Conservation (phyloP, 2,888 invertebrate genomes). For the Dexiosoma caninum region DNA sequence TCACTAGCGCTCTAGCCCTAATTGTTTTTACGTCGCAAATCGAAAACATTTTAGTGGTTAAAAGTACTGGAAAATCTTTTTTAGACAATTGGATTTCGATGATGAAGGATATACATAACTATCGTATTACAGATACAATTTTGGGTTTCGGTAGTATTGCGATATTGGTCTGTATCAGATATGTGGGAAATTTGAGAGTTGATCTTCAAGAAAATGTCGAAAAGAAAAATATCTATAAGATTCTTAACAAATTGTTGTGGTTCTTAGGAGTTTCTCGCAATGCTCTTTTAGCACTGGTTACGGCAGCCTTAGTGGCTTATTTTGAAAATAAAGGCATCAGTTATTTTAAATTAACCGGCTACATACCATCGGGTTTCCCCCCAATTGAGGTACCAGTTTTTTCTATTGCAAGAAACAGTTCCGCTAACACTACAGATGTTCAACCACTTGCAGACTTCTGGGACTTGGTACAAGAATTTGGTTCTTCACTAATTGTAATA, state of each 20-base stretch:
- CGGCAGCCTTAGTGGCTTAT: conserved; percentile 82
- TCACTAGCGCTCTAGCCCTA: conserved; percentile 92
- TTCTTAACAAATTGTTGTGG: conserved; percentile 84
- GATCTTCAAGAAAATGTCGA: conserved; percentile 79
- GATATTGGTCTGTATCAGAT: conserved; percentile 86
- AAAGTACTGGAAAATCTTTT: conserved; percentile 85
- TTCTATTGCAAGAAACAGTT: conserved; percentile 76
- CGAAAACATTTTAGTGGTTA: conserved; percentile 87
- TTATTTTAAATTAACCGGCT: conserved; percentile 82
- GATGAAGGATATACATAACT: conserved; percentile 82
- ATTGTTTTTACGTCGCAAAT: conserved; percentile 92
- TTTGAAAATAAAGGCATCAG: conserved; percentile 79
- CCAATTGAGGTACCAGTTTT: conserved; percentile 82
- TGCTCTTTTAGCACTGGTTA: conserved; percentile 86
- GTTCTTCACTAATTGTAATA: conserved; percentile 88
- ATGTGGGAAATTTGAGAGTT: conserved; percentile 83
- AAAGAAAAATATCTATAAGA: conserved; percentile 77
- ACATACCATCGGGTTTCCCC: conserved; percentile 86
- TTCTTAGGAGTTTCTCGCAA: conserved; percentile 87
- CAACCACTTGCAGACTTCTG: conserved; percentile 77
- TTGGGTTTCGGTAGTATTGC: conserved; percentile 86
- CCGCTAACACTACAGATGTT: conserved; percentile 48
- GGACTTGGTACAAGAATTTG: conserved; percentile 87
- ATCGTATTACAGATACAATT: conserved; percentile 84
- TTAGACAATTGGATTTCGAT: conserved; percentile 88